phyloP scores from a whole-genome alignment of 2,113 vertebrate species.

The Antechinus flavipes region DNA sequence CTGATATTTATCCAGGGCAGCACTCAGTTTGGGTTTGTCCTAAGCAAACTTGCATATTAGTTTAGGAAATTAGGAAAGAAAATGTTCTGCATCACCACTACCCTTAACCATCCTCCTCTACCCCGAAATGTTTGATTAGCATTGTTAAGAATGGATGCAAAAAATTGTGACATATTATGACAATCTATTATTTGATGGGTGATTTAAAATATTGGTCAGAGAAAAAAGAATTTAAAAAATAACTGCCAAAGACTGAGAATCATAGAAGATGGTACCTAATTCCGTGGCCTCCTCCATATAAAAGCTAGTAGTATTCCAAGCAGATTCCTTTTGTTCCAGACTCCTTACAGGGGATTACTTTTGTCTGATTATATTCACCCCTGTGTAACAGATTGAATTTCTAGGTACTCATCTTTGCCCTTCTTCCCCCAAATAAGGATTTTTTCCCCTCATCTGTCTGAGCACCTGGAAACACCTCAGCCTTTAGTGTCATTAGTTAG shows the following conservation, averaged over 20 bases:
- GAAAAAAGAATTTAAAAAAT: neutral
- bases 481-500: conserved; percentile 40
- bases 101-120: conserved; percentile 21
- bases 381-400: rapidly evolving
- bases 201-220: conserved; percentile 7
- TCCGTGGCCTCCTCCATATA: neutral
- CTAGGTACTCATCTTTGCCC: neutral
- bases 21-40: conserved; percentile 15
- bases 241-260: neutral
- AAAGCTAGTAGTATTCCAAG: conserved; percentile 1
- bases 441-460: conserved; percentile 28
- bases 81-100: neutral
- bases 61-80: neutral
- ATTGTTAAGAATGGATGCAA: conserved; percentile 52
- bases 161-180: conserved; percentile 23
- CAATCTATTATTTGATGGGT: neutral
- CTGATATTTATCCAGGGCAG: conserved; percentile 40
- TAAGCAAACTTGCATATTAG: neutral
- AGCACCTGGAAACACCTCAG: conserved; percentile 56
- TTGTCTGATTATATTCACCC: rapidly evolving
- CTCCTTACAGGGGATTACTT: neutral
- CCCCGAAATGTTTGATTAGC: conserved; percentile 56
- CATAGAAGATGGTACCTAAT: neutral
- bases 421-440: neutral
- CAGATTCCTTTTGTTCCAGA: neutral